A percentile compares a stretch with the other conserved stretches of the same genome.
Evolutionary conservation across 2,888 invertebrate genomes (phyloP).

Genomic region (Tiliacea aurago): DNA sequence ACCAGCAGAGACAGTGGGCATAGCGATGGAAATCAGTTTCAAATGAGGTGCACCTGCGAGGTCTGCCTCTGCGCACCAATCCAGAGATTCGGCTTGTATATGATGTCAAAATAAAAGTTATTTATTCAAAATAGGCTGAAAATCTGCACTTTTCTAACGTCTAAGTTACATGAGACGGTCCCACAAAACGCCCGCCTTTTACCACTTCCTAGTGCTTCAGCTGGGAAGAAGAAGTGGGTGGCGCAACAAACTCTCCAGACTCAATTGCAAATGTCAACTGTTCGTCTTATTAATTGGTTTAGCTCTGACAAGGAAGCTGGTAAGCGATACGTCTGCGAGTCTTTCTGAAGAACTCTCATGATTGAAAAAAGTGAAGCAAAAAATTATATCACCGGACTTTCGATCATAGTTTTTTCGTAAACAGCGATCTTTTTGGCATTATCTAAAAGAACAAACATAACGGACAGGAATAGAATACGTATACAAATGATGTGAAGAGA

Average conservation of each 20-base stretch:
- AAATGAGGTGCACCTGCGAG: conserved; percentile 72
- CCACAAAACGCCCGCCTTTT: no score
- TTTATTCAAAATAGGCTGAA: neutral
- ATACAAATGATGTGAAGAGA: neutral
- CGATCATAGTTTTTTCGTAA: neutral
- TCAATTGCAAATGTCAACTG: neutral
- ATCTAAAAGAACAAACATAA: neutral
- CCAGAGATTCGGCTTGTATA: conserved; percentile 71
- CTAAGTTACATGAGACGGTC: neutral
- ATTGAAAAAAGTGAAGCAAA: neutral
- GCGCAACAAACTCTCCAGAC: neutral
- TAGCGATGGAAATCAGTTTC: rapidly evolving
- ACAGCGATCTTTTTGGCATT: neutral
- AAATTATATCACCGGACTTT: neutral
- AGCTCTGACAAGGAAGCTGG: neutral
- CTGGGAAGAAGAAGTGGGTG: neutral
- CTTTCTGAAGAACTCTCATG: neutral
- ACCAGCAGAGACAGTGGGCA: neutral
- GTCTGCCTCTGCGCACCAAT: conserved; percentile 76
- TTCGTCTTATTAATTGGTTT: neutral
- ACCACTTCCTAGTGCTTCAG: neutral
- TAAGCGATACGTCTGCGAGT: neutral
- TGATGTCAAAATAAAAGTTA: neutral
- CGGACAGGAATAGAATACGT: neutral
- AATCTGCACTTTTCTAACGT: neutral